A percentile compares a stretch with the other conserved stretches of the same genome.
These are phyloP conservation scores for Oryzias celebensis DNA, from an alignment of 2,113 vertebrate genomes.

Conservation along the genomic window DNA sequence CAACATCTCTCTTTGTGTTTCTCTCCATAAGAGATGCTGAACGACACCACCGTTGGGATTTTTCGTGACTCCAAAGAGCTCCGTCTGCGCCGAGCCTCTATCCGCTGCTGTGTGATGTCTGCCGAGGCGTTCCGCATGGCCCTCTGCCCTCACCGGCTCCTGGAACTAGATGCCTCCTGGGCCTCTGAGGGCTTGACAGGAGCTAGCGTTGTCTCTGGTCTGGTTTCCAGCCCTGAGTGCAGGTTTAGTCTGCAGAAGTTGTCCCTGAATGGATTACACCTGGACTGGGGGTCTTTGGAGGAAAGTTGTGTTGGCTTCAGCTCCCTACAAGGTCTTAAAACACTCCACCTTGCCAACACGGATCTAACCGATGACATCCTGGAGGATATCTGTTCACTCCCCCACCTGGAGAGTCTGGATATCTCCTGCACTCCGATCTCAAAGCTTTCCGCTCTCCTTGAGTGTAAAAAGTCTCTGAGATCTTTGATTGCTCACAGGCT, in stretches of 20 bases:
- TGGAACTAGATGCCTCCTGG: conserved; percentile 89
- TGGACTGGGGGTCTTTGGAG: conserved; percentile 83
- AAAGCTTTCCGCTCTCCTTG: conserved; percentile 84
- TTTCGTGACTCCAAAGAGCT: conserved; percentile 86
- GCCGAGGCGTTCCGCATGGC: conserved; percentile 87
- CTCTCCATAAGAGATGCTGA: conserved; percentile 83
- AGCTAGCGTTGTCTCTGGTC: conserved; percentile 85
- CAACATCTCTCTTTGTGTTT: conserved; percentile 29
- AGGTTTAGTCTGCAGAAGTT: conserved; percentile 80
- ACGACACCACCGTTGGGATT: conserved; percentile 89
- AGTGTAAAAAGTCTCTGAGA: conserved; percentile 83
- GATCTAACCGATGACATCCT: conserved; percentile 87
- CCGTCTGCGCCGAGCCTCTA: conserved; percentile 86
- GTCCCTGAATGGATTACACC: conserved; percentile 75
- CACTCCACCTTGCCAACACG: conserved; percentile 85
- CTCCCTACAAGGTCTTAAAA: conserved; percentile 82
- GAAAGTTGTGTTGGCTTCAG: conserved; percentile 80
- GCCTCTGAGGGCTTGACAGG: conserved; percentile 87
- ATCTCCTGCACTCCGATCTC: conserved; percentile 90
- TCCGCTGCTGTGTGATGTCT: conserved; percentile 86
- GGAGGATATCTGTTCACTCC: conserved; percentile 87
- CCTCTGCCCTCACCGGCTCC: conserved; percentile 90
- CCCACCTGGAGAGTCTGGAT: conserved; percentile 88
- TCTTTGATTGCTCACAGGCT: conserved; percentile 88
- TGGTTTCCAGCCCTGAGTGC: conserved; percentile 84